Conservation (phyloP, 2,113 vertebrate species). For the Andinoacara biseriatus region DNA sequence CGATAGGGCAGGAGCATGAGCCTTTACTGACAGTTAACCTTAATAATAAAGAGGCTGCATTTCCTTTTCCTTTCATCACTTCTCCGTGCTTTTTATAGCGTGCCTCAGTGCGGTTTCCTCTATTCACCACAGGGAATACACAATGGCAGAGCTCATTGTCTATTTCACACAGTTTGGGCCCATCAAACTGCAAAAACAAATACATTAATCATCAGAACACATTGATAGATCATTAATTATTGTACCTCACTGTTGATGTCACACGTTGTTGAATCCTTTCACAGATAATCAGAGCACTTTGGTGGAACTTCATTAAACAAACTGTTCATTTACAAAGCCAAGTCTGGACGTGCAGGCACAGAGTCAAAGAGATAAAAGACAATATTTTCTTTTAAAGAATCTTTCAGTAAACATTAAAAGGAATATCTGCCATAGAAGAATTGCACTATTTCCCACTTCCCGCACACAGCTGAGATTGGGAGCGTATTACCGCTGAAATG, state of each 20-base stretch:
- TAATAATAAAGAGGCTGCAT: constrained; percentile 61
- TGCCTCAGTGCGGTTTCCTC: constrained; percentile 32
- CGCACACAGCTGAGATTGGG: constrained; percentile 56
- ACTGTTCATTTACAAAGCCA: constrained; percentile 63
- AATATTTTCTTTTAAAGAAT: constrained; percentile 61
- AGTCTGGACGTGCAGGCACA: constrained; percentile 38
- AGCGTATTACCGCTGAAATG: constrained; percentile 68
- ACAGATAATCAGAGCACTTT: constrained; percentile 71
- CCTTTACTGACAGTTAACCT: constrained; percentile 71
- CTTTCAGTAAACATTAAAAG: constrained; percentile 66
- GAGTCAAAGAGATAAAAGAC: constrained; percentile 62
- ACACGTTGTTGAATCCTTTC: constrained; percentile 74
- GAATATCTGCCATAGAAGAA: constrained; percentile 64
- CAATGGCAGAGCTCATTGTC: constrained; percentile 66
- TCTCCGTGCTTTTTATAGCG: constrained; percentile 51
- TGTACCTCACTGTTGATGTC: constrained; percentile 75
- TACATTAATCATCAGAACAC: constrained; percentile 78
- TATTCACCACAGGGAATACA: constrained; percentile 63
- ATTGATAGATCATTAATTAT: constrained; percentile 79
- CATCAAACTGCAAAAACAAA: constrained; percentile 79
- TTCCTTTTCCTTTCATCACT: constrained; percentile 53
- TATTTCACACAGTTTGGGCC: constrained; percentile 73
- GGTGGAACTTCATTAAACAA: constrained; percentile 74
- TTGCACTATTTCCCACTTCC: constrained; percentile 44
- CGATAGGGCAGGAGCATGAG: constrained; percentile 36